Evolutionary conservation across 2,797 vertebrate genomes (phyloP), one percentile per base, ranked within the genome.

Genomic region (Cetoscarus ocellatus): DNA sequence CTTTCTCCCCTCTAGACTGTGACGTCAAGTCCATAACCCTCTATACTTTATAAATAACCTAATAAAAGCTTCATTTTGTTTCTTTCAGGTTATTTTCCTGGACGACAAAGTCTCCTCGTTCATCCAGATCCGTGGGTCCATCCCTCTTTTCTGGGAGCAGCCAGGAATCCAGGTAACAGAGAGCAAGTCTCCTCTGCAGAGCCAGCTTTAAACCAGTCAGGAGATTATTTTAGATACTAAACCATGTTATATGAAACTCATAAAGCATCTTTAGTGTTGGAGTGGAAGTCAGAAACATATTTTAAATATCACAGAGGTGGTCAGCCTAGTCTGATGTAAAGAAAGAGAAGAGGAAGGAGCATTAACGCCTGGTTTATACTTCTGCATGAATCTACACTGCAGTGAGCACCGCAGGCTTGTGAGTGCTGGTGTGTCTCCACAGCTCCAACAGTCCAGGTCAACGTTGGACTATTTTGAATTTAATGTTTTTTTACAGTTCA

Each of bases 111-210:
- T 98, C 19, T 97, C 98, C 1, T 98, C 98, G 59, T 99, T 99
- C 93, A 98, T 99, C 86, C 98, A 99, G 88, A 98, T 99, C 84
- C 95, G 98, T 80, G 98, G 98, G 14, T 99, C 98, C 75, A 95
- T 99, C 83, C 96, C 98, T 1, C 91, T 99, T 70, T 99, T 99
- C 92, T 99, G 98, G 98, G 98, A 99, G 77, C 98, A 99, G 70
- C 98, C 98, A 36, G 98, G 98, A 48, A 94, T 99, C 81, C 98
- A 99, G 95, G 98, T 99, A 92, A 88, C 53, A 14, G 34, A 55
- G 70, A 45, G 8, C 11, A 50, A 51, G 45, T 50, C 11, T 13
- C 0, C 50, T 2, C 8, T 36, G 6, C 34, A 15, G 36, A 43
- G 7, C 14, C 11, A 36, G 27, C 14, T 6, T 39, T 17, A 5